phyloP scores from a whole-genome alignment of 2,888 invertebrate species.

The Ceraclea dissimilis region DNA sequence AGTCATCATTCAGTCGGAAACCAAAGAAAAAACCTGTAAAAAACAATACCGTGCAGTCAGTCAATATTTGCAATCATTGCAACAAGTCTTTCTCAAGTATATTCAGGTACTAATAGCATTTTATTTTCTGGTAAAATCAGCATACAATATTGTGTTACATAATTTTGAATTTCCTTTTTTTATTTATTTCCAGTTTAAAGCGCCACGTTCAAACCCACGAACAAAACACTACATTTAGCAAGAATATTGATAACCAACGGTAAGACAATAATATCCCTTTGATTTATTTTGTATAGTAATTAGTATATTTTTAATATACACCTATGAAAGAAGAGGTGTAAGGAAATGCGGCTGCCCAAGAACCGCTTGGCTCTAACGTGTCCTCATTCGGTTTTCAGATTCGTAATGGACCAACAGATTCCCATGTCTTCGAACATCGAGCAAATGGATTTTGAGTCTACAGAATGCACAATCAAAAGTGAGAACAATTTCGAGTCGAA shows the following conservation, averaged over 20 bases:
- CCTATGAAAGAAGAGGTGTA: no score
- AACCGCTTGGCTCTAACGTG: no score
- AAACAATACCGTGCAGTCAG: constrained; percentile 4
- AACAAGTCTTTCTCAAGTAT: constrained; percentile 18
- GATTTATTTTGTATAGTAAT: not conserved
- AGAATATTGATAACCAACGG: not conserved
- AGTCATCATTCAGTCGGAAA: constrained; percentile 29
- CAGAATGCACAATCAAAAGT: not conserved
- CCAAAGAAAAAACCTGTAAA: constrained; percentile 22
- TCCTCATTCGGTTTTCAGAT: not conserved
- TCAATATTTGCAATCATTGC: constrained; percentile 18
- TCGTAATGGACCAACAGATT: not conserved
- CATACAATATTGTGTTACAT: not conserved
- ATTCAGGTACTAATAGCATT: constrained; percentile 18
- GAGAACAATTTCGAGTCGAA: no score
- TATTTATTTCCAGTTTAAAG: constrained; percentile 19
- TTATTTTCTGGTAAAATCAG: not conserved
- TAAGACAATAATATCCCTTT: not conserved
- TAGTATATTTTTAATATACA: not conserved
- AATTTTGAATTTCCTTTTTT: not conserved
- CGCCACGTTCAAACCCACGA: constrained; percentile 21
- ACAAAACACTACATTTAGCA: not conserved
- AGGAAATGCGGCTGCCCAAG: no score
- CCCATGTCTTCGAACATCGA: not conserved
- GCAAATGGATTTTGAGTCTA: not conserved